Base-by-base conservation (phyloP, 2,888 invertebrate species). In the Eulithis prunata region DNA sequence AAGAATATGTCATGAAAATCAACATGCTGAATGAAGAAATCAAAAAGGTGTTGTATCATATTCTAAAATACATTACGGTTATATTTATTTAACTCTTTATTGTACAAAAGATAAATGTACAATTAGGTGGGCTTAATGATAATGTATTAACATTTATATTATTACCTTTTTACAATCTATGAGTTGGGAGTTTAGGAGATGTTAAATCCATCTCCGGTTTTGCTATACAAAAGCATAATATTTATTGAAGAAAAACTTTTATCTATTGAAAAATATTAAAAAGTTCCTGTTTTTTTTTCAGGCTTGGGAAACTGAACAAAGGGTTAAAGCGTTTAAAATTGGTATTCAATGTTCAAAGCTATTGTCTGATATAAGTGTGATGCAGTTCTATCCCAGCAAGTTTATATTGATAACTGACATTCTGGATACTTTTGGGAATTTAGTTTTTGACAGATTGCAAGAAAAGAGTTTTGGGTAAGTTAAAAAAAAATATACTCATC, bases 331-430 rank as follows among this genome's bases (percentile, higher is more conserved):
- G 5, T 94, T 99, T 47, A 99, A 99, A 94, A 99, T 99, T 81
- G 98, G 97, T 1, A 99, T 99, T 75, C 99, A 99, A 94, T 98
- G 99, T 89, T 97, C 99, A 46, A 99, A 99, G 90, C 93, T 99
- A 78, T 91, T 99, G 62, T 96, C 97, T 2, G 98, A 99, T 84
- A 96, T 97, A 3, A 96, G 96, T 64, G 98, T 97, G 0, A 95
- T 98, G 83, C 97, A 97, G 78, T 99, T 99, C 90, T 99, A 99
- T 93, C 99, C 99, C 0, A 98, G 98, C 89, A 99, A 99, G 93
- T 99, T 98, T 94, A 98, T 99, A 45, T 94, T 99, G 13, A 96
- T 99, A 62, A 98, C 98, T 11, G 99, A 99, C 86, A 97, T 99
- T 75, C 93, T 99, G 74, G 99, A 99, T 86, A 97, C 97, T 71